A percentile compares a stretch with the other conserved stretches of the same genome.
Evolutionary conservation across 2,113 vertebrate species (phyloP).

Genomic region (Donacobius atricapilla): DNA sequence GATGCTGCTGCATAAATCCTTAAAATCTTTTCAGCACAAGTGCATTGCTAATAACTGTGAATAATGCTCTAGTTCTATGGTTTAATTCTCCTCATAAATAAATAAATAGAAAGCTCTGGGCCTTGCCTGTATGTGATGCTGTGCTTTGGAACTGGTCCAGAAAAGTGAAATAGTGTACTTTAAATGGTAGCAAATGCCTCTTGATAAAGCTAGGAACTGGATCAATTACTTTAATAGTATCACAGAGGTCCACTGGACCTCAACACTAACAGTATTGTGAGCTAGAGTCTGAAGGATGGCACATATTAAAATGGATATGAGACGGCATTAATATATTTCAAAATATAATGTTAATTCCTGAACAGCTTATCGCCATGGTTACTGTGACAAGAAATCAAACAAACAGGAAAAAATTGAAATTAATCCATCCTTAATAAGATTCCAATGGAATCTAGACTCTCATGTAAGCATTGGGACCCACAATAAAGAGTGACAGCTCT

Average conservation of each 20-base stretch:
- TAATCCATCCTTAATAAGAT: not conserved
- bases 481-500: not conserved
- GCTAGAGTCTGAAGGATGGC: not conserved
- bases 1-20: not conserved
- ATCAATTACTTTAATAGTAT: not conserved
- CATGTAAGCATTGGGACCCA: not conserved
- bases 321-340: not conserved
- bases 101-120: constrained; percentile 8
- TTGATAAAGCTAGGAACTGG: not conserved
- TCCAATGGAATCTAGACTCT: not conserved
- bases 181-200: not conserved
- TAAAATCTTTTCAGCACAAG: not conserved
- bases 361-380: constrained; percentile 25
- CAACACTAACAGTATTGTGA: not conserved
- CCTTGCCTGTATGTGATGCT: not conserved
- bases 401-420: not conserved
- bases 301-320: not conserved
- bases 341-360: constrained; percentile 8
- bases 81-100: constrained; percentile 22
- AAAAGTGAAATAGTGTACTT: not conserved
- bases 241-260: not conserved
- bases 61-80: not conserved
- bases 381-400: not conserved
- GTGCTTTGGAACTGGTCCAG: not conserved
- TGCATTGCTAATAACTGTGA: not conserved